A percentile compares a stretch with the other conserved stretches of the same genome.
These are phyloP conservation scores for Diprion similis DNA, from an alignment of 1,140 invertebrate genomes.

Conservation along the genomic window DNA sequence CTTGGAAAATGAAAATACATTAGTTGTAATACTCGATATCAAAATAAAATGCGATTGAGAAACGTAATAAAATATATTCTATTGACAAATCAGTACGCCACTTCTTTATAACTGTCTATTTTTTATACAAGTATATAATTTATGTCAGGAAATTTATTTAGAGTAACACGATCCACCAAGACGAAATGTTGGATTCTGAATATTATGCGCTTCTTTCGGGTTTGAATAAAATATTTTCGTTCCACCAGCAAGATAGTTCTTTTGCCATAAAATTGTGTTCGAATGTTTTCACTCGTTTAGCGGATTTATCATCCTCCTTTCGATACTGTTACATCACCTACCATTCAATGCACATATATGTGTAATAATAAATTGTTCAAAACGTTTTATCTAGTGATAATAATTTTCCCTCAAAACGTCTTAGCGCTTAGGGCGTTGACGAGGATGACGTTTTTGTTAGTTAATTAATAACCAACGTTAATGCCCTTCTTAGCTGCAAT, in stretches of 20 bases:
- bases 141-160: slow-evolving; percentile 13
- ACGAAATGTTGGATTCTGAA: slow-evolving; percentile 1
- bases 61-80: slow-evolving; percentile 20
- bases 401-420: neutral
- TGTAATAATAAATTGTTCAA: neutral
- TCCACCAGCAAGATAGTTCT: neutral
- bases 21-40: slow-evolving; percentile 22
- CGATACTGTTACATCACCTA: neutral
- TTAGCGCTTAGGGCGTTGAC: slow-evolving; percentile 1
- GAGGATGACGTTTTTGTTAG: slow-evolving; percentile 31
- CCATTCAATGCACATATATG: neutral
- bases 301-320: neutral
- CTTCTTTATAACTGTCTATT: neutral
- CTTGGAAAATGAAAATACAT: slow-evolving; percentile 23
- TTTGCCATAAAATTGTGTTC: neutral
- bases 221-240: slow-evolving; percentile 6
- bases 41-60: slow-evolving; percentile 37
- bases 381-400: slow-evolving; percentile 5
- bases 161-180: neutral
- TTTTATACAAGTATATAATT: slow-evolving; percentile 23
- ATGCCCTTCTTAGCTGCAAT: slow-evolving; percentile 89
- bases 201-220: slow-evolving; percentile 8
- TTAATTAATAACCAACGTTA: slow-evolving; percentile 60
- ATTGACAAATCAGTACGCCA: neutral
- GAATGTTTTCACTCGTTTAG: neutral